Base-by-base conservation (phyloP, 2,888 invertebrate genomes). In the Pinctada fucata region DNA sequence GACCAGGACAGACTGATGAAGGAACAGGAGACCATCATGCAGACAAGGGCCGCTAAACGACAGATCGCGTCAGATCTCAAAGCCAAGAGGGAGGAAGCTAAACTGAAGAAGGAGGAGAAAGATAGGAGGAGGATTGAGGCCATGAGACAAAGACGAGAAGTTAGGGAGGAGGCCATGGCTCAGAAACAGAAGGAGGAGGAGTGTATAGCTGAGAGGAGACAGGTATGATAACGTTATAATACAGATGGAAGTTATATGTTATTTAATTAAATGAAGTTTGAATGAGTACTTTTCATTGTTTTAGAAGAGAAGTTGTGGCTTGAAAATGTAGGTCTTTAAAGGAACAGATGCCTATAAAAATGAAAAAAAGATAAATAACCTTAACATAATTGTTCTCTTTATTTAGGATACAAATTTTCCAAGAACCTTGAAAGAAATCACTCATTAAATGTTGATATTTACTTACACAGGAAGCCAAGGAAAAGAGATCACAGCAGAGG, bases 11-110 rank as follows among this genome's bases (percentile, higher is more conserved):
- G 88, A 10, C 89, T 89, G 65, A 31, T 78, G 6, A 78, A 87
- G 73, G 89, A 90, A 78, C 86, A 87, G 52, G 66, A 82, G 31
- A 84, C 83, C 66, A 85, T 91, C 5, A 81, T 85, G 10, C 80
- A 84, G 68, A 83, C 88, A 0, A 76, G 88, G 6, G 88, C 90
- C 69, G 88, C 88, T 48, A 90, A 89, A 81, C 88, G 86, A 75
- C 83, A 85, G 10, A 73, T 86, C 8, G 77, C 76, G 58, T 75
- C 76, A 4, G 87, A 88, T 70, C 66, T 88, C 6, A 74, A 83
- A 2, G 79, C 82, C 45, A 83, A 83, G 51, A 86, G 87, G 31
- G 88, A 89, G 72, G 78, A 80, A n/a, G 86, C 86, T 50, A 86
- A 89, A 76, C 78, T 82, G 71, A 75, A 79, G 6, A 87, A 87